Conservation (phyloP, 2,888 invertebrate species). For the Achlya flavicornis region DNA sequence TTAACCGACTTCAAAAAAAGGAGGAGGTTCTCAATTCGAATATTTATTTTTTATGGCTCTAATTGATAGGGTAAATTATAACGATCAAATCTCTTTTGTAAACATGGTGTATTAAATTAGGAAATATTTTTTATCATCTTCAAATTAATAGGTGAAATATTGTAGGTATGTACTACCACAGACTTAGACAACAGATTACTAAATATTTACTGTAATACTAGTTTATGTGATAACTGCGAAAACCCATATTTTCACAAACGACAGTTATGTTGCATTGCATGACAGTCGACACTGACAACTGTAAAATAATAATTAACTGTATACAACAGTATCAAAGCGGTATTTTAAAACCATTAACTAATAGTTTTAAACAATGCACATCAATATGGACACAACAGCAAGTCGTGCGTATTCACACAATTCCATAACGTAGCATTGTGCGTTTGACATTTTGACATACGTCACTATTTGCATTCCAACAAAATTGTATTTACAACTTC, state of each 20-base stretch:
- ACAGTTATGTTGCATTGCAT: too few species aligned
- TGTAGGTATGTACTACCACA: too few species aligned
- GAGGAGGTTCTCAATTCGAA: too few species aligned
- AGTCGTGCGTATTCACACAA: conserved; percentile 29
- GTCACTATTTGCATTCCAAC: conserved; percentile 47
- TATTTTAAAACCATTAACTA: conserved; percentile 35
- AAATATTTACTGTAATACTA: too few species aligned
- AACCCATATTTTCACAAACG: background rate
- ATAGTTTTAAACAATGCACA: conserved; percentile 44
- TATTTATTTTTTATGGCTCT: too few species aligned
- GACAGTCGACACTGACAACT: background rate
- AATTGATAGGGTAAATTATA: too few species aligned
- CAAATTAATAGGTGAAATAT: too few species aligned
- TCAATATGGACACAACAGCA: conserved; percentile 34
- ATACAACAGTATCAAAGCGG: conserved; percentile 23
- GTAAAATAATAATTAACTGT: conserved; percentile 14
- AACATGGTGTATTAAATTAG: too few species aligned
- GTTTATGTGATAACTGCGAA: background rate
- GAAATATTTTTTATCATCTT: too few species aligned
- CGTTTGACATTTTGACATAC: conserved; percentile 49
- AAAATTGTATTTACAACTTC: conserved; percentile 22
- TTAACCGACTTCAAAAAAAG: too few species aligned
- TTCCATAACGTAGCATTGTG: conserved; percentile 43
- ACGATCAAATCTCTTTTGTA: too few species aligned
- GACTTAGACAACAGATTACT: too few species aligned